Evolutionary conservation across 2,888 invertebrate species (phyloP), one percentile per base, ranked within the genome.

Genomic region (Protonemura montana): DNA sequence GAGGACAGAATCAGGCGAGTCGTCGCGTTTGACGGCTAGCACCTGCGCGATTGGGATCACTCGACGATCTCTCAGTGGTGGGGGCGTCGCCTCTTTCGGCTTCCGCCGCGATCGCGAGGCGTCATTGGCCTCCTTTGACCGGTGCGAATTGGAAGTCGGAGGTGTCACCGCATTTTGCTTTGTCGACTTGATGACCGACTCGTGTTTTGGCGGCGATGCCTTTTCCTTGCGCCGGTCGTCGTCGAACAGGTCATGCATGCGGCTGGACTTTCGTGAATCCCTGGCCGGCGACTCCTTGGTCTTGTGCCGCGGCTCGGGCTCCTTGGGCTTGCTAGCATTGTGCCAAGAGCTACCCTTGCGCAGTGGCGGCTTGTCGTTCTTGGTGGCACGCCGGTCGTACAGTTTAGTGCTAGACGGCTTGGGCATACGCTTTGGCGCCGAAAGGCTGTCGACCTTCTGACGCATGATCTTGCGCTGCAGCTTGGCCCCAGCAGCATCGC

Each of bases 401-500:
- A 59, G 59, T 21, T 21, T 59, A 1, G 13, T 21, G 59, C 59
- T 59, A 1, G 59, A 21, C 59, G 59, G 59, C 59, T 59, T 59
- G 6, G 59, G 16, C 59, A 21, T 59, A 1, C 59, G 59, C 59
- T 59, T 59, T 2, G 21, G 21, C 59, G 59, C 21, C 59, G 59
- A 59, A 10, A 59, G 7, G 59, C 59, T 59, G 59, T 59, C 59
- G 6, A 59, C 59, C 59, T 59, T 59, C 6, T 3, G 16, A 21
- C 59, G 59, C 59, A 59, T 59, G 59, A 59, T 59, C 59, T 59
- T 1, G 59, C 59, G 59, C 59, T 59, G 16, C 13, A 59, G 59
- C 16, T 21, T 10, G 16, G 59, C 59, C 16, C 59, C 59, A 2
- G 59, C 59, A 10, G 59, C 59, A 21, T 94, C 90, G 93, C 92